phyloP scores from a whole-genome alignment of 2,888 invertebrate genomes.

The Campoplex capitator region DNA sequence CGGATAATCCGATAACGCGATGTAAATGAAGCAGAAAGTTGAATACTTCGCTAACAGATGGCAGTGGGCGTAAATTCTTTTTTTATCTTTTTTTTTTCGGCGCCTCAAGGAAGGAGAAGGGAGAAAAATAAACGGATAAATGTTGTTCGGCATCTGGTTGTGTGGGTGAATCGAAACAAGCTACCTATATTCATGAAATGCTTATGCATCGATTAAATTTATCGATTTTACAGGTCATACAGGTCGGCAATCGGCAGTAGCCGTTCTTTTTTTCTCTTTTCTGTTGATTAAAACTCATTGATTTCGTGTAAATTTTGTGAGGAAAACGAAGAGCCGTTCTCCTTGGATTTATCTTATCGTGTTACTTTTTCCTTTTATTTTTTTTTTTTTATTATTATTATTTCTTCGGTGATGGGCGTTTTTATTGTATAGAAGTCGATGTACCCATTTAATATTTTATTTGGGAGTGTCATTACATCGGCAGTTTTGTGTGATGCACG shows the following conservation, averaged over 20 bases:
- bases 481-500: constrained; percentile 30
- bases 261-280: not conserved
- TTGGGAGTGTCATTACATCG: constrained; percentile 43
- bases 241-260: constrained; percentile 36
- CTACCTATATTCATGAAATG: not conserved
- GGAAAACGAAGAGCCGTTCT: constrained; percentile 5
- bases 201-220: constrained; percentile 49
- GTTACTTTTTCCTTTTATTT: constrained; percentile 27
- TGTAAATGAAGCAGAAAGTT: not conserved
- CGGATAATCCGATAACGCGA: not conserved
- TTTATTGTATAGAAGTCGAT: constrained; percentile 8
- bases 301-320: not conserved
- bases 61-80: constrained; percentile 1
- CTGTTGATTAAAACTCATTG: not conserved
- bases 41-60: not conserved
- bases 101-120: not conserved
- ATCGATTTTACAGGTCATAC: constrained; percentile 63
- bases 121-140: not conserved
- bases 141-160: not conserved
- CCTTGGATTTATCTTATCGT: constrained; percentile 47
- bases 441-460: constrained; percentile 30
- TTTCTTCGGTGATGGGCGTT: not conserved
- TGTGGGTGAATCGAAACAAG: not conserved
- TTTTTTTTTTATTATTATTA: not conserved
- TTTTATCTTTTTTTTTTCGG: not conserved